Base-by-base conservation (phyloP, 2,888 invertebrate genomes). In the Copidosoma aretas region DNA sequence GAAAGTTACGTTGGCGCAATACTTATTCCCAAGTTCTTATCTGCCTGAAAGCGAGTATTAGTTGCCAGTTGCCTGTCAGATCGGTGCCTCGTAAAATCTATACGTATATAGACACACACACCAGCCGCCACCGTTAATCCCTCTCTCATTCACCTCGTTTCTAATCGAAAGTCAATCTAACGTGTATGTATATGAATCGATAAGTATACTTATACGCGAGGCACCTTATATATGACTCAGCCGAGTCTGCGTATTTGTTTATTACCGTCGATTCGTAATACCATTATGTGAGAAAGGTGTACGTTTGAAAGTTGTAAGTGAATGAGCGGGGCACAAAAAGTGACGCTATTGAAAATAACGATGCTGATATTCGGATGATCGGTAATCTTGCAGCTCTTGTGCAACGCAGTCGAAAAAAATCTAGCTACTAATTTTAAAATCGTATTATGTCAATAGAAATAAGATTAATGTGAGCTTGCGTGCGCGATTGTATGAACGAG, bases 51-150 rank as follows among this genome's bases (percentile, higher is more conserved):
- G 60, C 19, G 43, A 32, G 32, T 43, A 43, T 24, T 21, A 54
- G 62, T 54, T 62, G 43, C 62, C 54, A 60, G 53, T 57, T 19
- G 61, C 41, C 32, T 66, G 69, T 63, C 62, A 60, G 62, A 65
- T 70, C 60, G 62, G 41, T 65, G 62, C 43, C 59, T 51, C 59
- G 54, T 70, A 62, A 59, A 62, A 46, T 46, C 8, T 14, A 62
- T 24, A 19, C 21, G n/a, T n/a, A n/a, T n/a, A n/a, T n/a, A n/a
- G n/a, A n/a, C n/a, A n/a, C n/a, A n/a, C n/a, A n/a, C n/a, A n/a
- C n/a, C 12, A 58, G 57, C 53, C 41, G 21, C 22, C 32, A 24
- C 32, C 19, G 57, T 25, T 69, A 65, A 65, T 65, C 62, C 43
- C 43, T 32, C 32, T 8, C 32, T 32, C 65, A 39, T 46, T 65